Base-by-base conservation (phyloP, 1,140 invertebrate species). In the Sycophila sp. region DNA sequence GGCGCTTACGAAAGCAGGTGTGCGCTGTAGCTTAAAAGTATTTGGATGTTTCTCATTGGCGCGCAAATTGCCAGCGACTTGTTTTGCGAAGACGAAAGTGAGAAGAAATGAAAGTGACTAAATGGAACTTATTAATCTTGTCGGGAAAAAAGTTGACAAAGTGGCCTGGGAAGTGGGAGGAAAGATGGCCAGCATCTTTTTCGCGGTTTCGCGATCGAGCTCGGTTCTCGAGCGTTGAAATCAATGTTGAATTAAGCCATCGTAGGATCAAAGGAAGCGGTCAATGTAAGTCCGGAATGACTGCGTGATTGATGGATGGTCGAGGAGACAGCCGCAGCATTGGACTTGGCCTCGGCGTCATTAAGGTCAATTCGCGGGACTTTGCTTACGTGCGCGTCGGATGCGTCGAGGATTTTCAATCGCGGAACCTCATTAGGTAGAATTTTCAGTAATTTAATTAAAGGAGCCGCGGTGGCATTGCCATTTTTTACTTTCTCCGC, bases 201-300 rank as follows among this genome's bases (percentile, higher is more conserved):
- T 30, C 19, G 49, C 45, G 17, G 22, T 40, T 15, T 6, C 10
- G 38, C 17, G 17, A 11, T 13, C 19, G 13, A 47, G 17, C 28
- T 53, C 28, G 49, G 28, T 42, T n/a, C 4, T 47, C 17, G 59
- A 60, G 40, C 34, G 65, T 45, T 56, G 73, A 73, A 79, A 82
- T 83, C 80, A 80, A 83, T 75, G 75, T 79, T 72, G 75, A 79
- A 83, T 83, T 78, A 83, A 78, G 75, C 64, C 63, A 64, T 72
- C 64, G 66, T 55, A 36, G 71, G 73, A 65, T 74, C 53, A 71
- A 75, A 73, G 28, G 62, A 47, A 73, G 63, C 66, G 63, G 64
- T 28, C 55, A 69, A 74, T n/a, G n/a, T 74, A 55, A 62, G 24
- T 56, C 38, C 15, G 45, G 49, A 62, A 69, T 60, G 49, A 69